phyloP scores from a whole-genome alignment of 1,140 invertebrate genomes.

The Anagrus nilaparvatae region DNA sequence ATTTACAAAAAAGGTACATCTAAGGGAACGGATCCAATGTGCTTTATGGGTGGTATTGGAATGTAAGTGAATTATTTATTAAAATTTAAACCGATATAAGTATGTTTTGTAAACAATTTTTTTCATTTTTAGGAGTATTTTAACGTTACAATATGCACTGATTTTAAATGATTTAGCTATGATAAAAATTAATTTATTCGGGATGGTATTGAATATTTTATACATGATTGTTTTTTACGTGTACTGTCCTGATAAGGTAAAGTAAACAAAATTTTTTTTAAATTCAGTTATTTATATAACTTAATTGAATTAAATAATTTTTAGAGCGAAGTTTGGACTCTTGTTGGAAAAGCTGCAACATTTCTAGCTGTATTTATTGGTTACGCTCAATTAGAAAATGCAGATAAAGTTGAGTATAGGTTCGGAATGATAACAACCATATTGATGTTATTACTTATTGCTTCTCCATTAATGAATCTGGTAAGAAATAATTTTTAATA shows the following conservation, averaged over 20 bases:
- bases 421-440: constrained; percentile 59
- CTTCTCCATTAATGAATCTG: constrained; percentile 57
- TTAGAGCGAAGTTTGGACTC: constrained; percentile 20
- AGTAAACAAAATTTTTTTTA: too few relatives aligned
- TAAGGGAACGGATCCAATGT: constrained; percentile 50
- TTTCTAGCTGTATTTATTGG: constrained; percentile 48
- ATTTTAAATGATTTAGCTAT: constrained; percentile 59
- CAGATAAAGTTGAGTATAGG: constrained; percentile 52
- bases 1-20: constrained; percentile 56
- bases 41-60: constrained; percentile 61
- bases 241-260: constrained; percentile 47
- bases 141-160: constrained; percentile 61
- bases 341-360: constrained; percentile 40
- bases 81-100: constrained; percentile 13
- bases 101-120: constrained; percentile 12
- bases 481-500: constrained; percentile 42
- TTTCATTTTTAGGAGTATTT: constrained; percentile 46
- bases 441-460: constrained; percentile 56
- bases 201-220: constrained; percentile 51
- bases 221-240: constrained; percentile 56
- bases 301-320: constrained; percentile 13
- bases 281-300: too few relatives aligned
- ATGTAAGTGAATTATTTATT: constrained; percentile 47
- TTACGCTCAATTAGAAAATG: constrained; percentile 54
- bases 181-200: constrained; percentile 64